Conservation (phyloP, 2,888 invertebrate genomes). For the Kuschelorhynchus macadamiae region DNA sequence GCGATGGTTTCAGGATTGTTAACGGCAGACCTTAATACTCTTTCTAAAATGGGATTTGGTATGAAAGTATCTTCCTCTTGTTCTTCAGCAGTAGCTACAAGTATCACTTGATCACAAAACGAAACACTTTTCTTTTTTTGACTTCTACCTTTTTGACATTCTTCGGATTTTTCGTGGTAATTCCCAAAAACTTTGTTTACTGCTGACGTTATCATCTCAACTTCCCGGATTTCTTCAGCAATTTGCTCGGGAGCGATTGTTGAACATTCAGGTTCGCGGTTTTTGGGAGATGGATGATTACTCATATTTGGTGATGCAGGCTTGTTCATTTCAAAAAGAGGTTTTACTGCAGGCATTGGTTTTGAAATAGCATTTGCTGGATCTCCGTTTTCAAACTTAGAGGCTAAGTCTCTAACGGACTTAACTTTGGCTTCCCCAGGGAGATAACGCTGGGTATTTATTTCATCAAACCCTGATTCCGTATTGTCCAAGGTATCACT, state of each 20-base stretch:
- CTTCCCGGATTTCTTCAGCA: conserved; percentile 73
- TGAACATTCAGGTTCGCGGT: conserved; percentile 5
- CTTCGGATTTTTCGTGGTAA: conserved; percentile 63
- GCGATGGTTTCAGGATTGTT: conserved; percentile 78
- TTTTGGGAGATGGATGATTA: conserved; percentile 41
- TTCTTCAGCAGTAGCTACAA: conserved; percentile 93
- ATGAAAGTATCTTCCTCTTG: conserved; percentile 92
- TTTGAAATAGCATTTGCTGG: conserved; percentile 2
- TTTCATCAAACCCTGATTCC: conserved; percentile 57
- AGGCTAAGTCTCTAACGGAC: conserved; percentile 84
- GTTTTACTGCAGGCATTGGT: conserved; percentile 45
- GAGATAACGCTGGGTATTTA: conserved; percentile 57
- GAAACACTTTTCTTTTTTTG: conserved; percentile 94
- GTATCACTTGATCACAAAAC: conserved; percentile 93
- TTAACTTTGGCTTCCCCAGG: conserved; percentile 63
- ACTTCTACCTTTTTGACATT: conserved; percentile 71
- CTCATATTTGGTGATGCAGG: conserved; percentile 41
- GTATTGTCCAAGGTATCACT: conserved; percentile 66
- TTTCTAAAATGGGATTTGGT: conserved; percentile 90
- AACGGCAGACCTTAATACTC: conserved; percentile 87
- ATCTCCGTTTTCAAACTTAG: conserved; percentile 79
- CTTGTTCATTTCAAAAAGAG: conserved; percentile 9
- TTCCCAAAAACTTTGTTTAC: conserved; percentile 69
- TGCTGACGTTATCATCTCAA: conserved; percentile 72
- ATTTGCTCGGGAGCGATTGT: conserved; percentile 70